phyloP scores from a whole-genome alignment of 2,797 vertebrate species.

The Todus mexicanus region DNA sequence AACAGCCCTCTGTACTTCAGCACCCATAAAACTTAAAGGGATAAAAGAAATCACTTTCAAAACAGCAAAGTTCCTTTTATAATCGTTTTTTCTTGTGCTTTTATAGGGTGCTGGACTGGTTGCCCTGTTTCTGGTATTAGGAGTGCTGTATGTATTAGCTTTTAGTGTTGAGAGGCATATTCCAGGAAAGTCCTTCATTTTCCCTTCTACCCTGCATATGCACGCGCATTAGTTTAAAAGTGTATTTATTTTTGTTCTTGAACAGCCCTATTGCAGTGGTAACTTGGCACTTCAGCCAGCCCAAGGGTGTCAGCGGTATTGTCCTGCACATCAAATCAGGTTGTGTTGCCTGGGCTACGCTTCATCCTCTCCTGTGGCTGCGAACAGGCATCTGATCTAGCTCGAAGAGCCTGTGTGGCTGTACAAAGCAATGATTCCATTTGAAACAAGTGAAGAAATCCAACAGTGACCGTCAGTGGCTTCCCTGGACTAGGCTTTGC shows the following conservation, averaged over 20 bases:
- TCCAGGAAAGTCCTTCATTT: neutral
- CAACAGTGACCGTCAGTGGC: neutral
- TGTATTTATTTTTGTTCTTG: neutral
- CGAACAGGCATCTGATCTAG: neutral
- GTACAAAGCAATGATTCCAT: neutral
- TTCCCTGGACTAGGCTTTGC: neutral
- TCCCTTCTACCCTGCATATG: neutral
- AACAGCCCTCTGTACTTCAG: neutral
- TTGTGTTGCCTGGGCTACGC: neutral
- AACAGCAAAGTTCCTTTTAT: neutral
- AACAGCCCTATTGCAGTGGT: neutral
- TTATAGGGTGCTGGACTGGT: neutral
- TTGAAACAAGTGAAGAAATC: neutral
- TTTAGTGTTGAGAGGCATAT: neutral
- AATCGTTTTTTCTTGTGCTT: neutral
- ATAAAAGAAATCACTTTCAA: slow-evolving; percentile 14
- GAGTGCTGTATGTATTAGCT: neutral
- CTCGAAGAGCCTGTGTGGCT: fast-evolving
- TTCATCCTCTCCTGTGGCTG: neutral
- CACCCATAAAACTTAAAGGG: slow-evolving; percentile 9
- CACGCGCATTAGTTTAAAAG: neutral
- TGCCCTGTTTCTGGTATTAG: neutral
- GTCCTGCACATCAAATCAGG: neutral
- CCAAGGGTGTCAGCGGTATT: neutral
- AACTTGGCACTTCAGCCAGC: neutral